Evolutionary conservation across 2,888 invertebrate species (phyloP).

Genomic region (Eilema depressum): DNA sequence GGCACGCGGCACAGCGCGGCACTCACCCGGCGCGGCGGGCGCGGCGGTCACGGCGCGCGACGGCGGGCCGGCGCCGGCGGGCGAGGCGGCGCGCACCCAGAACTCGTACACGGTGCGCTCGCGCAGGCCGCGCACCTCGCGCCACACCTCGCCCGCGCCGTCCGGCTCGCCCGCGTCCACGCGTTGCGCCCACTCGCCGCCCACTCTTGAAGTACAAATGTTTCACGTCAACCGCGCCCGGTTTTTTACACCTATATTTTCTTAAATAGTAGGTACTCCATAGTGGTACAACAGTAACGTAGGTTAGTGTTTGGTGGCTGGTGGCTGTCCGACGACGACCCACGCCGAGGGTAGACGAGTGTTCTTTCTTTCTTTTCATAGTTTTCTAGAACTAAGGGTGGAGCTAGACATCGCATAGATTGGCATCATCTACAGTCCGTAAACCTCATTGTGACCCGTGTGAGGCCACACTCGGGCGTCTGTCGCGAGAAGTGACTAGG

Average conservation of each 20-base stretch:
- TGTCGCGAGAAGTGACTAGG: no score
- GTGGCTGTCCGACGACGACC: no score
- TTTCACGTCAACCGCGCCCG: neutral
- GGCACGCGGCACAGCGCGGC: neutral
- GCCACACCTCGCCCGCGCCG: constrained; percentile 75
- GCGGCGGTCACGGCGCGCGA: constrained; percentile 87
- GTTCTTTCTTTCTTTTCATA: neutral
- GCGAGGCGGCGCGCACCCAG: constrained; percentile 91
- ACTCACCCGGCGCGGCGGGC: constrained; percentile 76
- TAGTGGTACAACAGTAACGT: no score
- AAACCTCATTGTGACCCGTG: no score
- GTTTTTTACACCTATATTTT: no score
- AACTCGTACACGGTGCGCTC: constrained; percentile 92
- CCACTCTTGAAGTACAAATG: constrained; percentile 52
- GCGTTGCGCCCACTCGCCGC: constrained; percentile 75
- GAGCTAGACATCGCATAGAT: no score
- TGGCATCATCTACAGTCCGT: no score
- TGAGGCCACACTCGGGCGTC: no score
- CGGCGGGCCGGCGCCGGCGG: constrained; percentile 88
- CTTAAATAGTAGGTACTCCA: no score
- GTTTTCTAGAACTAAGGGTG: no score
- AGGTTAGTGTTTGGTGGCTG: no score
- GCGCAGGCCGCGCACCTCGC: constrained; percentile 89
- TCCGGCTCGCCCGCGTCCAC: constrained; percentile 55
- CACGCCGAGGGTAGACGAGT: no score